Base-by-base conservation (phyloP, 2,113 vertebrate species). In the Phodopus roborovskii region DNA sequence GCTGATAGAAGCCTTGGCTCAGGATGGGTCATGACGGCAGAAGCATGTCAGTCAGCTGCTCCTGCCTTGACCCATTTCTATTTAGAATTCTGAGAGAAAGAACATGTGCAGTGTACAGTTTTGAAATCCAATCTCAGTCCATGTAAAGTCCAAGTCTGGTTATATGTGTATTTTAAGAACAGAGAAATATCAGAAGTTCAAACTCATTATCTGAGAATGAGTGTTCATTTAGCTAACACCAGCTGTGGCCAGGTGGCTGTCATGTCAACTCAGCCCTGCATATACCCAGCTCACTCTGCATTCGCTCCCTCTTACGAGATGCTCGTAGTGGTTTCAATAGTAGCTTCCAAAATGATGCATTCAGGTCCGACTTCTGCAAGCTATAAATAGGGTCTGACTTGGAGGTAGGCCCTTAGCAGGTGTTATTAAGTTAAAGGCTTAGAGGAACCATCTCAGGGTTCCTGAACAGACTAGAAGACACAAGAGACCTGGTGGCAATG, bases 131-230 rank as follows among this genome's bases (percentile, higher is more conserved):
- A 70, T 45, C 20, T 53, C 66, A 85, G 66, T 42, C 53, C 93
- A 83, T 22, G 88, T 81, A 88, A 81, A 95, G 62, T 95, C 74
- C 42, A 60, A 96, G 50, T 94, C 74, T 62, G 60, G 56, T 33
- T 87, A 42, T 42, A 17, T 71, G 33, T 75, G 45, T 95, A 84
- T 95, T 90, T 93, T 95, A 74, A 75, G 64, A 92, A 88, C 26
- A 64, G 66, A 73, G 89, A 64, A 78, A 79, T 75, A 22, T 91
- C 85, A 83, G 86, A 88, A 79, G 20, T 88, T 73, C 16, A 77
- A 56, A 71, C 16, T 87, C 88, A 84, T 82, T 24, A 9, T 90
- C 62, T 79, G 36, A 62, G 85, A 79, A 90, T 45, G 70, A 93
- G 22, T 70, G 87, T 77, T 28, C 74, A 20, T 36, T 83, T 64